These are phyloP conservation scores for Catharus ustulatus DNA, from an alignment of 2,797 vertebrate species.

Conservation along the genomic window DNA sequence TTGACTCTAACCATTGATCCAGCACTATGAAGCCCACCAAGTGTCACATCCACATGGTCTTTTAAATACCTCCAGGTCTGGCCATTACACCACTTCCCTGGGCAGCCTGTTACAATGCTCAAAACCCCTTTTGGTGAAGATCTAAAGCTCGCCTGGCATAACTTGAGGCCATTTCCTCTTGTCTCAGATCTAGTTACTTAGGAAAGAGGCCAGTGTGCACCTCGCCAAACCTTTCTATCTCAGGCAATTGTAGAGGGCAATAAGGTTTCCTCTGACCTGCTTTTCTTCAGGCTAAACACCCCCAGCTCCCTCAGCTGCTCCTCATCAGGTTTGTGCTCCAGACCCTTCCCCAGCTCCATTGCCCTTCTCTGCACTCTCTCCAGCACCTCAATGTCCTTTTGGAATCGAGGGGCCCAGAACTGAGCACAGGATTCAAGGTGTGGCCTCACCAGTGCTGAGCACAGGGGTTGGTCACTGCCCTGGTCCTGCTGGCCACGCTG, in stretches of 20 bases:
- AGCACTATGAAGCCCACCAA: neutral
- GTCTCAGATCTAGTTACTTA: neutral
- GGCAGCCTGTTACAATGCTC: neutral
- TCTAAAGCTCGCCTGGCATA: neutral
- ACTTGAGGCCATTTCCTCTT: neutral
- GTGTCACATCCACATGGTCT: neutral
- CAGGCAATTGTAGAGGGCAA: neutral
- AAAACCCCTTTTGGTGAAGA: neutral
- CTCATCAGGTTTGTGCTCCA: neutral
- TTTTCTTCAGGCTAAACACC: neutral
- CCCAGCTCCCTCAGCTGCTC: neutral
- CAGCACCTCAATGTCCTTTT: accelerated
- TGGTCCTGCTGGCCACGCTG: neutral
- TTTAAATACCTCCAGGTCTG: neutral
- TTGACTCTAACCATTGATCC: neutral
- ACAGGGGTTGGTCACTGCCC: accelerated
- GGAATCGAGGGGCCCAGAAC: accelerated
- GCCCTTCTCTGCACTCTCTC: neutral
- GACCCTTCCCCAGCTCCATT: neutral
- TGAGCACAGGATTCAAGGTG: accelerated
- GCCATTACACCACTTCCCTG: neutral
- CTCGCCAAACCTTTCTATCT: neutral
- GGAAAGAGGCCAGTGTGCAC: neutral
- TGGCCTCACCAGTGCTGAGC: accelerated
- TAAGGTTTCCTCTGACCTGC: neutral